Base-by-base conservation (phyloP, 2,888 invertebrate species). In the Rhagonycha fulva region DNA sequence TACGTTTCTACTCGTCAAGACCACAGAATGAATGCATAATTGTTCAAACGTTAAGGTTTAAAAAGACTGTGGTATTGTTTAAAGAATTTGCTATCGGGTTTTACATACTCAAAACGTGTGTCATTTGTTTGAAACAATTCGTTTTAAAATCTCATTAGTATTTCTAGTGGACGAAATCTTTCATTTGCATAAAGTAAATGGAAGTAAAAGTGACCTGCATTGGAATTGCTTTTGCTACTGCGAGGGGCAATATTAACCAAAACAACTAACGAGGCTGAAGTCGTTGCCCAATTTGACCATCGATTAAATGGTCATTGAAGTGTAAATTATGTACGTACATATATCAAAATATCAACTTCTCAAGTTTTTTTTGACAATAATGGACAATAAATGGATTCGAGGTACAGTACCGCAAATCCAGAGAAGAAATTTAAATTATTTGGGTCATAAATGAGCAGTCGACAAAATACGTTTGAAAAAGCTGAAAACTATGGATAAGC, bases 121-220 rank as follows among this genome's bases (percentile, higher is more conserved):
- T 74, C 69, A 83, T 81, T 82, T 82, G 81, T 80, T 66, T 24
- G 11, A 47, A 47, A 47, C n/a, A 47, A 47, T 47, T 47, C 47
- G n/a, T 47, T 47, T 10, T 47, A 47, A 47, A 47, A 47, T 47
- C 47, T 47, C 47, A 47, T 47, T 47, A 47, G 47, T 47, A 47
- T 47, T 47, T 47, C 7, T 47, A n/a, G 47, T 47, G 47, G 47
- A 47, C 47, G 47, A 47, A 47, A 47, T 47, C 47, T 47, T 47
- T 47, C 47, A 47, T 47, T 47, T 47, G 47, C 47, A 47, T 47
- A 47, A 47, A 47, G 47, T 47, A 47, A 47, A 47, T 47, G 47
- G 47, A 47, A 47, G 47, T 47, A 47, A 47, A 47, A 47, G 47
- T 47, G 47, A 47, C 47, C 47, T 47, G 47, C 47, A 47, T 47